These are phyloP conservation scores for Lasioglossum baleicum DNA, from an alignment of 1,140 invertebrate species.

Conservation along the genomic window DNA sequence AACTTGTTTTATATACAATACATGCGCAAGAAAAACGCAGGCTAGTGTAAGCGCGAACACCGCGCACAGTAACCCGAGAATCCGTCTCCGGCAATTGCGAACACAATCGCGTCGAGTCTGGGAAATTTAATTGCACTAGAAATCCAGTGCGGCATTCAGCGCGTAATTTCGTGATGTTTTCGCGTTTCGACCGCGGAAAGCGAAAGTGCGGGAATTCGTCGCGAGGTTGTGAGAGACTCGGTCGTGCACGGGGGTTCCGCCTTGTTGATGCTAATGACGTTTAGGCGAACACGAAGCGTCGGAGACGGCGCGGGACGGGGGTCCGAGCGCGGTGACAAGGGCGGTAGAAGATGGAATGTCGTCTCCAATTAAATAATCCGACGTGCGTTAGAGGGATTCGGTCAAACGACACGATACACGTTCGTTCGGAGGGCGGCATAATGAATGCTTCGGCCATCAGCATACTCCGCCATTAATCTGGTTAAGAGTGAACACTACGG, in stretches of 20 bases:
- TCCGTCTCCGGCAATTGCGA: no score
- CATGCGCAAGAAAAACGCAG: no score
- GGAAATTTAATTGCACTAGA: background rate
- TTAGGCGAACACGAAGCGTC: background rate
- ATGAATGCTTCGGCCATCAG: background rate
- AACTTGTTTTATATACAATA: no score
- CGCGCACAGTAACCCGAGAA: no score
- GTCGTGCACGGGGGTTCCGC: background rate
- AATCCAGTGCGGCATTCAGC: background rate
- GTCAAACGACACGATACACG: conserved; percentile 22
- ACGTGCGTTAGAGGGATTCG: conserved; percentile 39
- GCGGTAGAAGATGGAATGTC: background rate
- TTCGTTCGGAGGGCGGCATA: background rate
- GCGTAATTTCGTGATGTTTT: background rate
- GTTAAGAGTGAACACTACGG: background rate
- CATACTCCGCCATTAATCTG: conserved; percentile 11
- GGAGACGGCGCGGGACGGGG: background rate
- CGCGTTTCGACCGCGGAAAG: background rate
- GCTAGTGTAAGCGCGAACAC: no score
- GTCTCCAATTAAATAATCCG: conserved; percentile 47
- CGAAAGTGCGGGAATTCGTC: conserved; percentile 1
- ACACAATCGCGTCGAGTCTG: background rate
- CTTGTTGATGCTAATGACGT: background rate
- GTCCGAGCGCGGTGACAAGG: background rate
- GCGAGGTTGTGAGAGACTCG: background rate